Evolutionary conservation across 2,797 vertebrate species (phyloP).

Genomic region (Decapterus maruadsi): DNA sequence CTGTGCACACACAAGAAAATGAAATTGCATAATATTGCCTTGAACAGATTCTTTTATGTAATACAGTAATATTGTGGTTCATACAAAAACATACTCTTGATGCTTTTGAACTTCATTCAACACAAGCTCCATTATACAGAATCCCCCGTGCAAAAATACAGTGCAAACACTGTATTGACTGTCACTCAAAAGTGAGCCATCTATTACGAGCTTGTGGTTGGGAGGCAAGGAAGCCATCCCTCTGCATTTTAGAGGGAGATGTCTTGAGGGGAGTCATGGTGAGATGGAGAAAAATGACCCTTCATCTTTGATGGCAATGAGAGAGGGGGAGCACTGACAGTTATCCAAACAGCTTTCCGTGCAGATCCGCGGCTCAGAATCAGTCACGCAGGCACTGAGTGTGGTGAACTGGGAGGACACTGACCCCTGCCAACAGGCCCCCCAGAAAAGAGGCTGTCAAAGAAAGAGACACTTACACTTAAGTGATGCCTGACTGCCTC

Average conservation of each 20-base stretch:
- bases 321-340: constrained; percentile 70
- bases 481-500: constrained; percentile 59
- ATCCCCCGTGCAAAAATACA: constrained; percentile 7
- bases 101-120: constrained; percentile 14
- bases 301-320: constrained; percentile 71
- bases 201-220: constrained; percentile 43
- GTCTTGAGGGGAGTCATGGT: constrained; percentile 59
- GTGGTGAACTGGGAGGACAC: constrained; percentile 56
- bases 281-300: constrained; percentile 80
- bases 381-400: constrained; percentile 65
- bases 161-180: constrained; percentile 13
- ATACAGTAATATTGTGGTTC: neutral
- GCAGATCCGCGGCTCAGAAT: constrained; percentile 63
- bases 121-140: constrained; percentile 4
- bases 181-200: constrained; percentile 61
- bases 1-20: neutral
- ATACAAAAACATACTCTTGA: neutral
- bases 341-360: constrained; percentile 76
- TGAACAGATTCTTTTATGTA: constrained; percentile 16
- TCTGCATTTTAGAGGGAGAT: constrained; percentile 60
- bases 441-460: constrained; percentile 55
- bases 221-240: constrained; percentile 50
- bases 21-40: constrained; percentile 16
- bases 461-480: constrained; percentile 60
- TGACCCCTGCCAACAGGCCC: constrained; percentile 62